Conservation (phyloP, 2,888 invertebrate species). For the Cacoxenus indagator region DNA sequence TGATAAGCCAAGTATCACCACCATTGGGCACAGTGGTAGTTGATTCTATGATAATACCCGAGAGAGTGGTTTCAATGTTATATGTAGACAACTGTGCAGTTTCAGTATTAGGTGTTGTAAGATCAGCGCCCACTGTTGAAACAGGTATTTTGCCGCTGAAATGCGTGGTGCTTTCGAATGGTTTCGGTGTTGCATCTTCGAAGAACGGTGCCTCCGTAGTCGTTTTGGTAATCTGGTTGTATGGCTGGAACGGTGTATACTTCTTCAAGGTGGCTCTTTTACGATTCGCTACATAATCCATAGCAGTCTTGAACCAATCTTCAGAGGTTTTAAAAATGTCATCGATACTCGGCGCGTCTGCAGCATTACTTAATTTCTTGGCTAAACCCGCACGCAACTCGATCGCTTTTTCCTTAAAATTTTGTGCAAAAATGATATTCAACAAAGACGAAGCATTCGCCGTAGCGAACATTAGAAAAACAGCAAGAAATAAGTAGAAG, state of each 20-base stretch:
- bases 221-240: slow-evolving; percentile 12
- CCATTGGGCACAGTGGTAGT: too few species aligned
- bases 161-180: slow-evolving; percentile 8
- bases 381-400: not conserved
- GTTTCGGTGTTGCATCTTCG: not conserved
- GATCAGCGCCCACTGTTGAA: too few species aligned
- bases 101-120: too few species aligned
- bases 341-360: not conserved
- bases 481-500: not conserved
- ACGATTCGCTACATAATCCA: slow-evolving; percentile 40
- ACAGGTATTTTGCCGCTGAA: too few species aligned
- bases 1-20: too few species aligned
- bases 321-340: slow-evolving; percentile 26
- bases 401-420: not conserved
- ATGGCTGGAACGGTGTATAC: slow-evolving; percentile 48
- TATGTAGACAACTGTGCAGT: too few species aligned
- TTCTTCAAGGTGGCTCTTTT: slow-evolving; percentile 41
- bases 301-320: slow-evolving; percentile 45
- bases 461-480: not conserved
- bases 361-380: not conserved
- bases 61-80: too few species aligned
- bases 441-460: not conserved
- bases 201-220: slow-evolving; percentile 20
- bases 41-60: too few species aligned
- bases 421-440: not conserved